Base-by-base conservation (phyloP, 2,888 invertebrate species). In the Cetonia aurata region DNA sequence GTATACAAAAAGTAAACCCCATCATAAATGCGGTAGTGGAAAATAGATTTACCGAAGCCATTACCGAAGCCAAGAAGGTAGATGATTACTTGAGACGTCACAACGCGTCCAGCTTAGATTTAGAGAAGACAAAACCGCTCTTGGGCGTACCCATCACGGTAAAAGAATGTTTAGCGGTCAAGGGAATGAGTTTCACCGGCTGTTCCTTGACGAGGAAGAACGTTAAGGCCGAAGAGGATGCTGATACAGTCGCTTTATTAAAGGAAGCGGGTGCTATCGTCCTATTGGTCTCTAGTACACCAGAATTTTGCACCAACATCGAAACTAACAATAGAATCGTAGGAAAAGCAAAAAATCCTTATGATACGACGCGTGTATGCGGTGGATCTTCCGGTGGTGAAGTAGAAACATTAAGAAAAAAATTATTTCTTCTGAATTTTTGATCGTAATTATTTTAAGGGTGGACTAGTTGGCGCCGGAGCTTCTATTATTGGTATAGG, bases 371-470 rank as follows among this genome's bases (percentile, higher is more conserved):
- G 0, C 87, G 91, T 76, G 94, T 90, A 0, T 86, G 92, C 0
- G 97, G 96, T 0, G 97, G 97, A 3, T 96, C 96, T 37, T 96
- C 96, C 0, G 96, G 96, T 42, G 94, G 94, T 9, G 95, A 95
- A 88, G 94, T 93, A 79, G 76, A 83, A 53, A n/a, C 6, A 33
- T 25, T 25, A 4, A 25, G 25, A 25, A n/a, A n/a, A n/a, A n/a
- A n/a, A 25, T 25, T 4, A 25, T 25, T 25, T 25, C 25, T 25
- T 4, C 25, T 3, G 3, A 4, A 48, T 31, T 17, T 17, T 48
- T 17, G 37, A 33, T 31, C 31, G n/a, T 19, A 10, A 33, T 17
- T 19, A 48, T 9, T 69, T 80, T 12, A 79, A 92, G 92, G 91
- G 87, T 0, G 91, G 93, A 2, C 81, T 95, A 31, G 83, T 94